These are phyloP conservation scores for Ichneumoninae sp. DNA, from an alignment of 2,888 invertebrate genomes.

Conservation along the genomic window DNA sequence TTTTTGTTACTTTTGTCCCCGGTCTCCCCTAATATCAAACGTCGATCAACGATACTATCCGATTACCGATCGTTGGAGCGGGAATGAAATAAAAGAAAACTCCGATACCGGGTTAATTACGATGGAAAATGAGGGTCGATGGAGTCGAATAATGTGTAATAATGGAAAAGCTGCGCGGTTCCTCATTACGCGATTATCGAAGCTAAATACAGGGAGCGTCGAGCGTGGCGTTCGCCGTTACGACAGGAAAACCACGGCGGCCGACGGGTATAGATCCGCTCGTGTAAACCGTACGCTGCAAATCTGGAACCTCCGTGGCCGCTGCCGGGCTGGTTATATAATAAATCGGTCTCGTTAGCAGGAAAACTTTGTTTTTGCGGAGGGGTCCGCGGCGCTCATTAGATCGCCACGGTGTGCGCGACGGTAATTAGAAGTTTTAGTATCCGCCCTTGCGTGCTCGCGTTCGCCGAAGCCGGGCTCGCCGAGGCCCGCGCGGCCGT, in stretches of 20 bases:
- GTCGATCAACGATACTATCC: neutral
- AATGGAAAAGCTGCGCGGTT: neutral
- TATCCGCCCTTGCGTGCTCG: conserved; percentile 70
- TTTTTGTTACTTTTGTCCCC: too few species aligned
- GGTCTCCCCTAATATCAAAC: too few species aligned
- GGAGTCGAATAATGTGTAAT: neutral
- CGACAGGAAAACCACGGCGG: neutral
- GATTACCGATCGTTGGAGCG: neutral
- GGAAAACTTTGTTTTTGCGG: conserved; percentile 80
- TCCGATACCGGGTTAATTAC: neutral
- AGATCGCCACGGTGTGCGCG: conserved; percentile 79
- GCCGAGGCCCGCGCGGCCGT: conserved; percentile 17
- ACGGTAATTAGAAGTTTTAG: conserved; percentile 82
- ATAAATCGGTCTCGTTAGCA: conserved; percentile 82
- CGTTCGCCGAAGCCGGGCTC: conserved; percentile 66
- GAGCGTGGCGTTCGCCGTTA: neutral
- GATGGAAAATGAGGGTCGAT: neutral
- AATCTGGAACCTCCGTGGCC: conserved; percentile 22
- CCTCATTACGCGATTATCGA: neutral
- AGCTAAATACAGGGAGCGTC: neutral
- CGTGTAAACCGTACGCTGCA: conserved; percentile 10
- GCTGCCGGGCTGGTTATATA: conserved; percentile 73
- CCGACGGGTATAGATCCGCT: neutral
- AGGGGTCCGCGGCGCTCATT: conserved; percentile 77
- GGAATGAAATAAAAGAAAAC: neutral